Evolutionary conservation across 2,797 vertebrate genomes (phyloP).

Genomic region (Channa striata): DNA sequence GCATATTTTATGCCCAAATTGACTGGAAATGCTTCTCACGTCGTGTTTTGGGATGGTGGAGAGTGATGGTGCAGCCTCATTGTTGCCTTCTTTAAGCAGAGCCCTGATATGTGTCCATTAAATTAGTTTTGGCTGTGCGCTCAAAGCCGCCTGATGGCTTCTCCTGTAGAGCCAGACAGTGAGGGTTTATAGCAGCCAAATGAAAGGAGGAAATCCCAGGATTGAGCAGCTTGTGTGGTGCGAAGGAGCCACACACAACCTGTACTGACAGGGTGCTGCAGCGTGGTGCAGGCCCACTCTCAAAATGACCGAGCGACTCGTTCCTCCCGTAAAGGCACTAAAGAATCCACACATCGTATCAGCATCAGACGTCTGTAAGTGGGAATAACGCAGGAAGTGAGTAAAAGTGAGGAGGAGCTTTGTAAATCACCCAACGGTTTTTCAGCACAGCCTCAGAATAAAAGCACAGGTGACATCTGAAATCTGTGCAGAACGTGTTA

Average conservation of each 20-base stretch:
- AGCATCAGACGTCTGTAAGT: too few relatives aligned
- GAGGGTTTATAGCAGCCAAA: not conserved
- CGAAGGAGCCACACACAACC: not conserved
- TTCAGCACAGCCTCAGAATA: too few relatives aligned
- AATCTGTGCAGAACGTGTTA: too few relatives aligned
- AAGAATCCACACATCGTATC: too few relatives aligned
- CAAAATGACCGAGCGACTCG: too few relatives aligned
- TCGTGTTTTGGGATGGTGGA: not conserved
- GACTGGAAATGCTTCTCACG: not conserved
- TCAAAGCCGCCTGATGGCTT: constrained; percentile 12
- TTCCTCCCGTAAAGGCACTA: too few relatives aligned
- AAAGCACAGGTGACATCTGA: too few relatives aligned
- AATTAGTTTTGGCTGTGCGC: constrained; percentile 25
- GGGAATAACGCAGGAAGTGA: too few relatives aligned
- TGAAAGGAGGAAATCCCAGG: too few relatives aligned
- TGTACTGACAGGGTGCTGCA: not conserved
- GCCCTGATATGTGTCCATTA: constrained; percentile 19
- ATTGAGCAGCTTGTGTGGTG: not conserved
- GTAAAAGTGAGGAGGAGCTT: too few relatives aligned
- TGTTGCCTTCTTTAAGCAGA: constrained; percentile 9
- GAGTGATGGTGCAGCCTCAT: not conserved
- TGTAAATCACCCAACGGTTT: too few relatives aligned
- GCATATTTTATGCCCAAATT: not conserved
- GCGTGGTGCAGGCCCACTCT: too few relatives aligned
- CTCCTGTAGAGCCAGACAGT: not conserved